A percentile compares a stretch with the other conserved stretches of the same genome.
Conservation (phyloP, 2,888 invertebrate genomes). For the Lottia gigantea region DNA sequence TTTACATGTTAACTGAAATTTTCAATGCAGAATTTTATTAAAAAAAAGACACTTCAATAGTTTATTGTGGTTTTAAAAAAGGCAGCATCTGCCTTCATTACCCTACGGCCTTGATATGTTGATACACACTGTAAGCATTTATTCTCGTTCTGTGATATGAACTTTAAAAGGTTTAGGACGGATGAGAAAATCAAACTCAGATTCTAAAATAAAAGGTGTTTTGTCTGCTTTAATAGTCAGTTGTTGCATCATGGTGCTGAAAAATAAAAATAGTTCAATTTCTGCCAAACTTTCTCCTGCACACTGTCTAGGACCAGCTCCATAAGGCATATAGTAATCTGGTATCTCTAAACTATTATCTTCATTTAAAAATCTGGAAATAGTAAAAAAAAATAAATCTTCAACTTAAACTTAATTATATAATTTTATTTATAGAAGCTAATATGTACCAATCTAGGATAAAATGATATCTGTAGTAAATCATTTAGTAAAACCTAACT, state of each 20-base stretch:
- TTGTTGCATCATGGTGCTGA: conserved; percentile 48
- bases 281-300: conserved; percentile 53
- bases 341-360: conserved; percentile 45
- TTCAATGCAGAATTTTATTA: no score
- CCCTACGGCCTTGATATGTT: no score
- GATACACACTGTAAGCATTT: no score
- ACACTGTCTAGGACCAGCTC: conserved; percentile 47
- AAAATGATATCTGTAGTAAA: no score
- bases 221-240: conserved; percentile 32
- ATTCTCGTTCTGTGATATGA: conserved; percentile 30
- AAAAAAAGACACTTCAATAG: no score
- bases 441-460: no score
- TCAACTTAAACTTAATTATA: no score
- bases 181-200: conserved; percentile 41
- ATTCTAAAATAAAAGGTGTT: conserved; percentile 35
- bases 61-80: no score
- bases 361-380: conserved; percentile 46
- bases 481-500: no score
- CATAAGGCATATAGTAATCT: conserved; percentile 53
- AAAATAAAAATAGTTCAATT: conserved; percentile 50
- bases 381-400: conserved; percentile 4
- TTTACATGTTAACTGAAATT: no score
- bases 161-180: conserved; percentile 43
- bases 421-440: no score
- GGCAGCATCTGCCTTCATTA: no score